Conservation (phyloP, 2,113 vertebrate species). For the Corynorhinus townsendii region DNA sequence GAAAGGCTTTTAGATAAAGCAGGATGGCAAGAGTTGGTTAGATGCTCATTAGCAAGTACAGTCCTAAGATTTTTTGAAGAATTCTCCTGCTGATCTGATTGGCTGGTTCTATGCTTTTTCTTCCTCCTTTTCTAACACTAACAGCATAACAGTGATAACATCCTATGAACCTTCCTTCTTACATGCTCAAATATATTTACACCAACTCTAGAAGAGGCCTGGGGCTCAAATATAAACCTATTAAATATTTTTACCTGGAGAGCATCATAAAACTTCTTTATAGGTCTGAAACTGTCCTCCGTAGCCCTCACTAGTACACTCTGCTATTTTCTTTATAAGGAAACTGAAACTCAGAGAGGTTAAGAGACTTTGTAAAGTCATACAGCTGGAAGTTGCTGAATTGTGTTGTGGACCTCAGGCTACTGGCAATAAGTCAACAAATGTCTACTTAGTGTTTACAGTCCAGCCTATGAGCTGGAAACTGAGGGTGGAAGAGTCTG, state of each 20-base stretch:
- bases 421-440: not conserved
- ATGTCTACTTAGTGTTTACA: not conserved
- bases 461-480: not conserved
- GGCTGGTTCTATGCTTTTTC: not conserved
- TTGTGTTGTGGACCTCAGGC: not conserved
- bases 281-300: not conserved
- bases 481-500: not conserved
- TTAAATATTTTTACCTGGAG: not conserved
- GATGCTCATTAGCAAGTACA: not conserved
- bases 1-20: not conserved
- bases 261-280: not conserved
- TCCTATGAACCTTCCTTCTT: not conserved
- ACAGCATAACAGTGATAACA: not conserved
- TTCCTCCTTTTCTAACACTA: not conserved
- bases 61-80: not conserved
- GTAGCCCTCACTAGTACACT: not conserved
- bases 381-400: not conserved
- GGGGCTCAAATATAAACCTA: not conserved
- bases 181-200: not conserved
- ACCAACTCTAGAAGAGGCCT: not conserved
- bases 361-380: not conserved
- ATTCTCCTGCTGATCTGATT: not conserved
- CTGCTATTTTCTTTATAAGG: too few relatives aligned
- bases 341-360: not conserved
- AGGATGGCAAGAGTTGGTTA: not conserved